These are phyloP conservation scores for Hypercompe scribonia DNA, from an alignment of 2,888 invertebrate species.

Conservation along the genomic window DNA sequence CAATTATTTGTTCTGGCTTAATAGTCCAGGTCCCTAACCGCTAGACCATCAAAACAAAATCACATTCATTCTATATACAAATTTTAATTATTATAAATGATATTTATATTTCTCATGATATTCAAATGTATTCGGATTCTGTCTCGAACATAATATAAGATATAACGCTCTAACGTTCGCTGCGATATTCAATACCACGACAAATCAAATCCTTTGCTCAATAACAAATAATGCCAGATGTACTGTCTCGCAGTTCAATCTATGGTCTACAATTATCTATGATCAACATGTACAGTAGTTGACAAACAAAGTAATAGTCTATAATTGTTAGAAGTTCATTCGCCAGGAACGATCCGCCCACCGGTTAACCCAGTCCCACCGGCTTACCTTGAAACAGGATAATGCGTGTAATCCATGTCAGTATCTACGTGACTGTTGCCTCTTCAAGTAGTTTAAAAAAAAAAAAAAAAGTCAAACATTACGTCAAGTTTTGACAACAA, in stretches of 20 bases:
- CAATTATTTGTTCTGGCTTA: too few relatives aligned
- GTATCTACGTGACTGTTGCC: slow-evolving; percentile 56
- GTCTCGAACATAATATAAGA: neutral
- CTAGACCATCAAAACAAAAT: too few relatives aligned
- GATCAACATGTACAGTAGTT: slow-evolving; percentile 47
- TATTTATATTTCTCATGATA: too few relatives aligned
- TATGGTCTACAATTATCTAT: slow-evolving; percentile 30
- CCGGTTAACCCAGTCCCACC: slow-evolving; percentile 57
- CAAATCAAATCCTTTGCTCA: slow-evolving; percentile 11
- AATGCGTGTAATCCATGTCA: slow-evolving; percentile 58
- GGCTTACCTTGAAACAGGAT: slow-evolving; percentile 73
- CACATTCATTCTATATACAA: neutral
- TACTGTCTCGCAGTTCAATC: slow-evolving; percentile 38
- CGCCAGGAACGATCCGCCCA: slow-evolving; percentile 72
- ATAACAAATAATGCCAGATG: slow-evolving; percentile 28
- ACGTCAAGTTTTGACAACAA: slow-evolving; percentile 19
- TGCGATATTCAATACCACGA: neutral
- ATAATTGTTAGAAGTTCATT: slow-evolving; percentile 63
- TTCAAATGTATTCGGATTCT: too few relatives aligned
- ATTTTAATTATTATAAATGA: neutral
- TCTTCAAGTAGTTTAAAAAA: slow-evolving; percentile 43
- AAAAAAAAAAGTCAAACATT: slow-evolving; percentile 35
- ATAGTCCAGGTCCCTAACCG: too few relatives aligned
- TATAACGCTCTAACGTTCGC: neutral
- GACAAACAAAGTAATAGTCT: slow-evolving; percentile 66